Percentiles rank a stretch among this genome's conserved stretches.
phyloP scores from a whole-genome alignment of 2,888 invertebrate species.

The Blastobasis lacticolella region DNA sequence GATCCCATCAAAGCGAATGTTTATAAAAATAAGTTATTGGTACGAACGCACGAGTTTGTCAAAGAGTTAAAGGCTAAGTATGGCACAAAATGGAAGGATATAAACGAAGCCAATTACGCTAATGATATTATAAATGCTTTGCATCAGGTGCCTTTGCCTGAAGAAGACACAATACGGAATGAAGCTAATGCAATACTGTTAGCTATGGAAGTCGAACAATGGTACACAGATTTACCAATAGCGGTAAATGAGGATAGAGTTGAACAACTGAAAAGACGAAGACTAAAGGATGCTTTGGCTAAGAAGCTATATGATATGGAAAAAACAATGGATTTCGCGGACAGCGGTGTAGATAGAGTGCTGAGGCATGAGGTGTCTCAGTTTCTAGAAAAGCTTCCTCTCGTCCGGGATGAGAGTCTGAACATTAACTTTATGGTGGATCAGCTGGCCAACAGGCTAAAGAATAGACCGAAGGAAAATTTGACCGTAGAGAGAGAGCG shows the following conservation, averaged over 20 bases:
- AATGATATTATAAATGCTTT: constrained; percentile 34
- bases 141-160: constrained; percentile 40
- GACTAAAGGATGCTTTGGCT: constrained; percentile 32
- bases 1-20: constrained; percentile 34
- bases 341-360: constrained; percentile 17
- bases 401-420: constrained; percentile 19
- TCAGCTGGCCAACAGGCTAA: constrained; percentile 38
- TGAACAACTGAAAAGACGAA: constrained; percentile 25
- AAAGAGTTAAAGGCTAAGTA: constrained; percentile 29
- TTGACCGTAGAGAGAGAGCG: too few species aligned
- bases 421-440: constrained; percentile 33
- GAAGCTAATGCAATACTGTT: constrained; percentile 46
- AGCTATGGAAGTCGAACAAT: constrained; percentile 42
- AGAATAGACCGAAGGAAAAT: constrained; percentile 11
- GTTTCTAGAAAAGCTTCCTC: constrained; percentile 30
- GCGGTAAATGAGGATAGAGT: constrained; percentile 16
- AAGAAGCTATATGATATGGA: constrained; percentile 37
- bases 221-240: constrained; percentile 43
- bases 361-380: constrained; percentile 30
- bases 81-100: constrained; percentile 23
- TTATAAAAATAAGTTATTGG: constrained; percentile 35
- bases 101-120: constrained; percentile 23
- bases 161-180: constrained; percentile 29
- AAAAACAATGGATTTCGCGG: constrained; percentile 15
- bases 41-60: constrained; percentile 28